Evolutionary conservation across 2,888 invertebrate genomes (phyloP).

Genomic region (Cordylochernes scorpioides): DNA sequence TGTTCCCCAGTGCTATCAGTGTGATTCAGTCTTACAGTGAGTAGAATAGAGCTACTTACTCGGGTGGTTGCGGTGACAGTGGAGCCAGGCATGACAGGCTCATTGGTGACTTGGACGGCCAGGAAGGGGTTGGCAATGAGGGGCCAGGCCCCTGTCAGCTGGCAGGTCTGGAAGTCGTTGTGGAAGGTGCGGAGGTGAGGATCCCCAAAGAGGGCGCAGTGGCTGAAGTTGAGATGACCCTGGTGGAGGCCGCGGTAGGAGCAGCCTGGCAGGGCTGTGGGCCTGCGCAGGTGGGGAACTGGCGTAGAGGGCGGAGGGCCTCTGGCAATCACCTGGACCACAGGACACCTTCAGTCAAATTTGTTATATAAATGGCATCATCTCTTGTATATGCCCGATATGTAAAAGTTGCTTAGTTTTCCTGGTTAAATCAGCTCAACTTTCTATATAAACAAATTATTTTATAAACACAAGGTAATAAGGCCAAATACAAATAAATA

Average conservation of each 20-base stretch:
- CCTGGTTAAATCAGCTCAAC: no score
- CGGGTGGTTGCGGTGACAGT: conserved; percentile 28
- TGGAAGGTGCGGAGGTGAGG: conserved; percentile 31
- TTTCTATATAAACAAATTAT: no score
- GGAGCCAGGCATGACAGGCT: conserved; percentile 21
- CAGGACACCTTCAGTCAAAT: no score
- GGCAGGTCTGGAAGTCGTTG: conserved; percentile 28
- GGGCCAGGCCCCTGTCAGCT: conserved; percentile 30
- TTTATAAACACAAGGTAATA: no score
- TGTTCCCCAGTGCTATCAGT: no score
- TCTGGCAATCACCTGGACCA: conserved; percentile 12
- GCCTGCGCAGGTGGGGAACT: conserved; percentile 3
- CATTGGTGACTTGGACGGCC: conserved; percentile 30
- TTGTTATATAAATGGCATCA: no score
- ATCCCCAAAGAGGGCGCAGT: conserved; percentile 31
- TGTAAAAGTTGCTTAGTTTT: no score
- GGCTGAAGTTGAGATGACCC: conserved; percentile 18
- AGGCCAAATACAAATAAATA: no score
- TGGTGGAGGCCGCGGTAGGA: conserved; percentile 3
- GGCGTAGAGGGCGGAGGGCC: conserved; percentile 3
- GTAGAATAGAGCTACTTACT: conserved; percentile 19
- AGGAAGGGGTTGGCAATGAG: conserved; percentile 29
- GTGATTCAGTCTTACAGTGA: no score
- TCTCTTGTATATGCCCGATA: no score
- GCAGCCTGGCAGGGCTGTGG: conserved; percentile 16